Percentiles rank a stretch among this genome's conserved stretches.
These are phyloP conservation scores for Macquaria ambigua DNA, from an alignment of 2,113 vertebrate species.

Conservation along the genomic window DNA sequence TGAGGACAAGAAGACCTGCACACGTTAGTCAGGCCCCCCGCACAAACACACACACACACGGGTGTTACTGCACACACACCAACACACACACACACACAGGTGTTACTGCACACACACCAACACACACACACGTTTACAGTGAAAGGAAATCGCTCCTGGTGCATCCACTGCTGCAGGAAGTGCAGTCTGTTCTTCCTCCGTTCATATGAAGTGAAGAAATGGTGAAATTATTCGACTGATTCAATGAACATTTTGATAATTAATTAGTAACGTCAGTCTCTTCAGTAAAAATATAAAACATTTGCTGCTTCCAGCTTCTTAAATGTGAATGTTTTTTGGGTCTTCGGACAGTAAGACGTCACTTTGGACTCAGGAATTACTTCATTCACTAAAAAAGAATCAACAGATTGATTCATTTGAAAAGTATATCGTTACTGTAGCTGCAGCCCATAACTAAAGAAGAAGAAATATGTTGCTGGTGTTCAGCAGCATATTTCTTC, in stretches of 20 bases:
- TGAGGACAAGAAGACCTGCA: constrained; percentile 89
- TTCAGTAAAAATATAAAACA: background rate
- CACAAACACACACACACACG: constrained; percentile 15
- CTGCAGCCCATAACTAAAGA: background rate
- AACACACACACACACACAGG: background rate
- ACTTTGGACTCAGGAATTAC: too few relatives aligned
- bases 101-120: constrained; percentile 18
- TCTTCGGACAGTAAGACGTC: too few relatives aligned
- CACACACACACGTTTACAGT: background rate
- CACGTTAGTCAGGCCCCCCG: constrained; percentile 75
- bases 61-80: background rate
- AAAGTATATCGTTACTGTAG: background rate
- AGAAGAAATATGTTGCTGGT: too few relatives aligned
- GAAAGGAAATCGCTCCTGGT: background rate
- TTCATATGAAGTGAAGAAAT: too few relatives aligned
- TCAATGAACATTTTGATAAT: background rate
- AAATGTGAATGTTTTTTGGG: background rate
- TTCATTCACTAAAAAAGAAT: background rate
- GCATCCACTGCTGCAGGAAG: background rate
- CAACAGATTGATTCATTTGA: background rate
- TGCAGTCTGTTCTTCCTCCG: too few relatives aligned
- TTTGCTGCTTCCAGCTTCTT: background rate
- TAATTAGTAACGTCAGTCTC: background rate
- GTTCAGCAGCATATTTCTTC: background rate
- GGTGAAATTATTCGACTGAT: too few relatives aligned